phyloP scores from a whole-genome alignment of 2,113 vertebrate species.

The Semicossyphus pulcher region DNA sequence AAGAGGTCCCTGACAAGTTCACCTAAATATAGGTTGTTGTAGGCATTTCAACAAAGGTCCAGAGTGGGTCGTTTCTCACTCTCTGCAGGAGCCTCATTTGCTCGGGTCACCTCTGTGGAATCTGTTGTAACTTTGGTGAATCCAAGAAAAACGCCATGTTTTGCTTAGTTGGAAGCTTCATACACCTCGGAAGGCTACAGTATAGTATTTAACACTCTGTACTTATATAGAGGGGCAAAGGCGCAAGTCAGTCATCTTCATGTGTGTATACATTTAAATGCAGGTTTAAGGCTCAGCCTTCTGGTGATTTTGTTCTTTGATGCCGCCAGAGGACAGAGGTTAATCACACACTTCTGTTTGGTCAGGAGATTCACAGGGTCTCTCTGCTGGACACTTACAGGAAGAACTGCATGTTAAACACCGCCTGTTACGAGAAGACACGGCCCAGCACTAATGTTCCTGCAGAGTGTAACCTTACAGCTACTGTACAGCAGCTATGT shows the following conservation, averaged over 20 bases:
- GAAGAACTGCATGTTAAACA: conserved; percentile 27
- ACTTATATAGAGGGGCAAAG: too few species aligned
- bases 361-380: conserved; percentile 40
- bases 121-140: too few species aligned
- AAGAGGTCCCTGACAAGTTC: background rate
- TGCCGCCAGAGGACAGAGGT: background rate
- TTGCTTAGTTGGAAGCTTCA: too few species aligned
- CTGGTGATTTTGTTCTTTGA: background rate
- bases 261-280: background rate
- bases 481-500: conserved; percentile 3
- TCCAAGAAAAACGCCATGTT: too few species aligned
- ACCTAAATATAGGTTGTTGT: background rate
- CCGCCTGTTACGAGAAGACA: conserved; percentile 17
- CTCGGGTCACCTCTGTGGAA: too few species aligned
- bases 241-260: too few species aligned
- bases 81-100: background rate
- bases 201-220: too few species aligned
- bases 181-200: too few species aligned
- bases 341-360: conserved; percentile 5
- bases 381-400: conserved; percentile 57
- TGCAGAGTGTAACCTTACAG: conserved; percentile 8
- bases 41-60: conserved; percentile 1
- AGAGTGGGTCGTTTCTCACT: background rate
- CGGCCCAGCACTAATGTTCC: background rate
- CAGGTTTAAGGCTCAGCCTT: background rate